phyloP scores from a whole-genome alignment of 2,888 invertebrate genomes.

The Leucophenga maculata region DNA sequence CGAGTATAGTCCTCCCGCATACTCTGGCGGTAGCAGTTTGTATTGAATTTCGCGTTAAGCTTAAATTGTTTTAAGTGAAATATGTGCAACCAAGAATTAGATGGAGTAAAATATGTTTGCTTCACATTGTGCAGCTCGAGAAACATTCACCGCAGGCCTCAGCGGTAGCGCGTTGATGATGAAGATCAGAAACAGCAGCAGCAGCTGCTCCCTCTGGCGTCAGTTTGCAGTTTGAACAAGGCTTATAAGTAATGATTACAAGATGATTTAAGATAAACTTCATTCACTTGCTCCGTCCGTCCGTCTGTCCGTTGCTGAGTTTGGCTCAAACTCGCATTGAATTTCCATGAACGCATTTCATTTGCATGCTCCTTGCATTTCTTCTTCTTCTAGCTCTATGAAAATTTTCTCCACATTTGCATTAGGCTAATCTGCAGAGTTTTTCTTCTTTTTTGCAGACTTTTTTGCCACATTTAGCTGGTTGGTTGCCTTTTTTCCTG shows the following conservation, averaged over 20 bases:
- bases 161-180: no score
- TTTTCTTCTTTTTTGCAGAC: neutral
- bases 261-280: conserved; percentile 48
- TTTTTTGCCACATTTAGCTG: neutral
- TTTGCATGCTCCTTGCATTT: neutral
- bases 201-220: neutral
- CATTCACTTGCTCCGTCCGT: conserved; percentile 16
- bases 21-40: neutral
- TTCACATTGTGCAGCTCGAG: neutral
- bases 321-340: neutral
- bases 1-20: no score
- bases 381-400: neutral
- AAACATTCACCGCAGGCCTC: conserved; percentile 11
- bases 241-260: conserved; percentile 52
- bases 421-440: neutral
- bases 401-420: conserved; percentile 16
- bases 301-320: conserved; percentile 41
- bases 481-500: neutral
- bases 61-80: conserved; percentile 16
- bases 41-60: conserved; percentile 25
- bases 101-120: neutral
- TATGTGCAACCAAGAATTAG: conserved; percentile 8
- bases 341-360: conserved; percentile 31
- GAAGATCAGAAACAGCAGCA: neutral
- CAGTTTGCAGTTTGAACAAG: conserved; percentile 30